Evolutionary conservation across 2,113 vertebrate genomes (phyloP), one percentile per base, ranked within the genome.

Genomic region (Rafetus swinhoei): DNA sequence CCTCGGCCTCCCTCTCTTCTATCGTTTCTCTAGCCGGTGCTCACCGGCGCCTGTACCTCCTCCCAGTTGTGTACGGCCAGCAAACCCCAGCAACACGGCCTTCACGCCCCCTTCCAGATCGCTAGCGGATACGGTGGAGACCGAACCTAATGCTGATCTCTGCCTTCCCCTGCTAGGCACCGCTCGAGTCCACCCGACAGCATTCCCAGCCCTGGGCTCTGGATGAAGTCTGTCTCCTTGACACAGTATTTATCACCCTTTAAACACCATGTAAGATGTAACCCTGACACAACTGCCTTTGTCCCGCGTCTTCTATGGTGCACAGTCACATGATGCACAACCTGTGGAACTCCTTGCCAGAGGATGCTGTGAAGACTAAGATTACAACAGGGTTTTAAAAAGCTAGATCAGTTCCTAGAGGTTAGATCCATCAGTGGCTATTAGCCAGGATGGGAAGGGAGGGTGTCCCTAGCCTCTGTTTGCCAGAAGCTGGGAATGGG

Each of bases 141-240:
- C 7, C 22, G 79, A 53, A 57, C 4, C 0, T 74, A 85, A 81
- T 0, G 0, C 59, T 82, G 86, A 59, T 4, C 52, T 11, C 18
- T 77, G 87, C 76, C 24, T 52, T 92, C 85, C 53, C 54, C 54
- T 79, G 62, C 56, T 62, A 89, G 82, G 32, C 60, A 32, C 29
- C 62, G 90, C 87, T n/a, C 18, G n/a, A 94, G 88, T 65, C 25
- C 79, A 84, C 2, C 0, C 29, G 52, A 15, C 18, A 72, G 16
- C 9, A 19, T 80, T 53, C 82, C 79, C 15, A 8, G 0, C 27
- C 76, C 39, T 0, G 0, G 62, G 57, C n/a, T 81, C 50, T 56
- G 59, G 21, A 62, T 59, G 32, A n/a, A 19, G n/a, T n/a, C 65
- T 72, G 65, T 59, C 65, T 81, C n/a, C 83, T 29, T 69, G 65